phyloP scores from a whole-genome alignment of 2,888 invertebrate genomes.

The Nudaria mundana region DNA sequence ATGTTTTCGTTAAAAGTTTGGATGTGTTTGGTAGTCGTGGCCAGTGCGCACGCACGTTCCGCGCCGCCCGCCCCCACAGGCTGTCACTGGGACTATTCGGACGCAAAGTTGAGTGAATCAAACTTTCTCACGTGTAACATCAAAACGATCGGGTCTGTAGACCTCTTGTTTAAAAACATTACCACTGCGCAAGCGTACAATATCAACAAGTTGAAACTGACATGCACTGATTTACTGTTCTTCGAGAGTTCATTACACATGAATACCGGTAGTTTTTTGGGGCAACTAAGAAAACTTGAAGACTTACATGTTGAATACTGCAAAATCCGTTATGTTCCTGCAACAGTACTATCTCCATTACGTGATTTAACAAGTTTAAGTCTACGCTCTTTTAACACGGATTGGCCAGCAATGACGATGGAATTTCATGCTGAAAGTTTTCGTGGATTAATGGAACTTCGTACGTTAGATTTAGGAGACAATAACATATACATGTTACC shows the following conservation, averaged over 20 bases:
- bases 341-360: constrained; percentile 85
- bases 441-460: constrained; percentile 84
- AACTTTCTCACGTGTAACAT: constrained; percentile 86
- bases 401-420: constrained; percentile 90
- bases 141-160: constrained; percentile 86
- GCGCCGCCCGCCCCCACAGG: constrained; percentile 84
- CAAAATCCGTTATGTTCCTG: constrained; percentile 88
- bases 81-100: constrained; percentile 86
- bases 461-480: constrained; percentile 85
- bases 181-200: constrained; percentile 86
- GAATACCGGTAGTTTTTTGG: constrained; percentile 82
- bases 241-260: constrained; percentile 87
- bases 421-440: constrained; percentile 88
- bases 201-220: constrained; percentile 84
- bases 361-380: constrained; percentile 85
- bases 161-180: constrained; percentile 85
- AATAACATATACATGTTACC: constrained; percentile 90
- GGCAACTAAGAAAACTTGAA: constrained; percentile 85
- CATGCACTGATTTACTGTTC: constrained; percentile 87
- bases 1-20: constrained; percentile 80
- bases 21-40: constrained; percentile 72
- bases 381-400: constrained; percentile 87
- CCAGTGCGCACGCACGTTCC: constrained; percentile 77
- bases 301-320: constrained; percentile 88
- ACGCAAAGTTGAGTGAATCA: constrained; percentile 79